Base-by-base conservation (phyloP, 2,888 invertebrate genomes). In the Myopa testacea region DNA sequence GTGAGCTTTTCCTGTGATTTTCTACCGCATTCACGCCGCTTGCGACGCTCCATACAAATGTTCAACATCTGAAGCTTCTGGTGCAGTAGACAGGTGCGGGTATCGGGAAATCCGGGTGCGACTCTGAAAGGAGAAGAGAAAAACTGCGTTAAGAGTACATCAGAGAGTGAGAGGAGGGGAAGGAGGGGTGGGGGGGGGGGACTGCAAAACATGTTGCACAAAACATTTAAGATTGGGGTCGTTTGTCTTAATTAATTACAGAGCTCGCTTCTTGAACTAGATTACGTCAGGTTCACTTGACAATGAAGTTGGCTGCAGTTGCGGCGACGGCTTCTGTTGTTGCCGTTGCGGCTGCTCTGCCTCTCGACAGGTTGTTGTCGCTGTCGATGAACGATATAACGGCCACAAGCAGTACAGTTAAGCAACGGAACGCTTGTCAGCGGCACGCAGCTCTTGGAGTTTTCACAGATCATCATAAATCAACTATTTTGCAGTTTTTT, bases 61-160 rank as follows among this genome's bases (percentile, higher is more conserved):
- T 95, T 95, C 60, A 95, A 89, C 91, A 95, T 93, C 90, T 97
- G 98, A 63, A 99, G 91, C 88, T 99, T 99, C 90, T 99, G 98
- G 89, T 98, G 95, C 16, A 99, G 91, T 65, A 98, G 91, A 87
- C 98, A 97, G 8, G 96, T 95, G 78, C 96, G 93, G 63, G 95
- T 93, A 88, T 98, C 97, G 0, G 98, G 98, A 82, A 93, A 92
- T 14, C 96, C 96, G 69, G 92, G 90, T n/a, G 94, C 92, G 78
- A 97, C 91, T 83, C 96, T 96, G 91, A 50, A 65, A 40, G 10
- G 34, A 65, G 34, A 38, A 38, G 65, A 65, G 16, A 1, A 34
- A 19, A 19, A 26, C 1, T 6, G 16, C 12, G 8, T 37, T 65
- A 6, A 38, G 37, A 65, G 37, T 37, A 34, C 16, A 34, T 10